Conservation (phyloP, 2,888 invertebrate genomes). For the Trissonchulus sp. region DNA sequence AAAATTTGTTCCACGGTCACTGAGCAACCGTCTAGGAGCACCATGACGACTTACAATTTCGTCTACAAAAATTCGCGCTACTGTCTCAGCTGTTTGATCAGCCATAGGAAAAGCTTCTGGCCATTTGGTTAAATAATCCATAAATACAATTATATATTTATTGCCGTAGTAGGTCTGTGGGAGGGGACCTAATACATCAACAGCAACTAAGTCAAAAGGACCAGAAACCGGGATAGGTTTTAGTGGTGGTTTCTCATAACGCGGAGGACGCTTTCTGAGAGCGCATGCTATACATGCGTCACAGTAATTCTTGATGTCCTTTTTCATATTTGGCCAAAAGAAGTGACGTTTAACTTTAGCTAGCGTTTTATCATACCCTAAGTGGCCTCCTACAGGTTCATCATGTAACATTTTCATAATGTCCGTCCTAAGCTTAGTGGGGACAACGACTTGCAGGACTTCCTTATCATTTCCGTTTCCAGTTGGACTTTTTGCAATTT, state of each 20-base stretch:
- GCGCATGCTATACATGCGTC: slow-evolving; percentile 31
- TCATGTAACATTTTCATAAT: slow-evolving; percentile 37
- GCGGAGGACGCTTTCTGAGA: neutral
- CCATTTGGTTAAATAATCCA: slow-evolving; percentile 29
- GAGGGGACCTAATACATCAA: slow-evolving; percentile 32
- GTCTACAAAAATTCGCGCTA: slow-evolving; percentile 21
- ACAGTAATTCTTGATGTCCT: slow-evolving; percentile 31
- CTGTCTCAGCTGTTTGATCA: neutral
- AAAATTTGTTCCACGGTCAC: slow-evolving; percentile 39
- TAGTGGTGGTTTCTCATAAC: neutral
- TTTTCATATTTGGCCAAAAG: slow-evolving; percentile 33
- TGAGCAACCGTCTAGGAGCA: too few species aligned
- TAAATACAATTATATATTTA: too few species aligned
- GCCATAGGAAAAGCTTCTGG: slow-evolving; percentile 8
- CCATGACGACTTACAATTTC: too few species aligned
- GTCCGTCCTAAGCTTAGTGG: slow-evolving; percentile 30
- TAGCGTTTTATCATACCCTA: slow-evolving; percentile 29
- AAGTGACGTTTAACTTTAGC: slow-evolving; percentile 26
- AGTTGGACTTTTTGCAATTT: too few species aligned
- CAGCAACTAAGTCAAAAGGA: slow-evolving; percentile 22
- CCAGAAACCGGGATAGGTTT: slow-evolving; percentile 8
- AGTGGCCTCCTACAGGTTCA: slow-evolving; percentile 31
- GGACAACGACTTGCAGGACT: too few species aligned
- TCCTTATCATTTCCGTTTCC: too few species aligned
- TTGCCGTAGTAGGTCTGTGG: neutral